A percentile compares a stretch with the other conserved stretches of the same genome.
phyloP scores from a whole-genome alignment of 2,888 invertebrate species.

The Smittia aterrima region DNA sequence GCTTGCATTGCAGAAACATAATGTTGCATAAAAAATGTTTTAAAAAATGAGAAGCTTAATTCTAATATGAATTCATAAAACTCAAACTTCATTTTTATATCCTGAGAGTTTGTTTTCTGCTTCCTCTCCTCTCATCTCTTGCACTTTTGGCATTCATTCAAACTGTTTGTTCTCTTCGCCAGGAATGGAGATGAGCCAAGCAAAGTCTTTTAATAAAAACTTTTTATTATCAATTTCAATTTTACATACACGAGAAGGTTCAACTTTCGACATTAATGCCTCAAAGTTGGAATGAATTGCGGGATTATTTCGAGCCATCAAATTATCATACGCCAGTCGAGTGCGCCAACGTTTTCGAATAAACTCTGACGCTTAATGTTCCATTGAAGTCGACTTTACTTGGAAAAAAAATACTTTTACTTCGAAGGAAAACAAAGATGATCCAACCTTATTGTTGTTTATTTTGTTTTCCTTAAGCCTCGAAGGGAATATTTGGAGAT shows the following conservation, averaged over 20 bases:
- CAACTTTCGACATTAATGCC: background rate
- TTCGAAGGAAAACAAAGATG: too few relatives aligned
- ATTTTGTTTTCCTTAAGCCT: background rate
- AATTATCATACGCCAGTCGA: background rate
- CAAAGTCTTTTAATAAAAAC: background rate
- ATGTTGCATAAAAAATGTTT: slow-evolving; percentile 33
- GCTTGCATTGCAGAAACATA: slow-evolving; percentile 14
- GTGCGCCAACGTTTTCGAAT: background rate
- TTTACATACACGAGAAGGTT: background rate
- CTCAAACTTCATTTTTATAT: slow-evolving; percentile 15
- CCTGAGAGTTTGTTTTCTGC: background rate
- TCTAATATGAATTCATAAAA: slow-evolving; percentile 22
- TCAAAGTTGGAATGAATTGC: background rate
- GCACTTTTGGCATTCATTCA: slow-evolving; percentile 1
- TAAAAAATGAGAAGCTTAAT: slow-evolving; percentile 24
- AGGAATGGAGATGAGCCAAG: background rate
- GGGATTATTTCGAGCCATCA: background rate
- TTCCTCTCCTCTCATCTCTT: background rate
- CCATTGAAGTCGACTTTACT: too few relatives aligned
- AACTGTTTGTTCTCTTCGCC: background rate
- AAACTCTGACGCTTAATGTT: background rate
- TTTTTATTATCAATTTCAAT: slow-evolving; percentile 7
- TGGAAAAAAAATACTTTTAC: background rate
- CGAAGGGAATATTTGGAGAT: too few relatives aligned
- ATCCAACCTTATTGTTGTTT: background rate